phyloP scores from a whole-genome alignment of 2,888 invertebrate genomes.

The Harpalus rufipes region DNA sequence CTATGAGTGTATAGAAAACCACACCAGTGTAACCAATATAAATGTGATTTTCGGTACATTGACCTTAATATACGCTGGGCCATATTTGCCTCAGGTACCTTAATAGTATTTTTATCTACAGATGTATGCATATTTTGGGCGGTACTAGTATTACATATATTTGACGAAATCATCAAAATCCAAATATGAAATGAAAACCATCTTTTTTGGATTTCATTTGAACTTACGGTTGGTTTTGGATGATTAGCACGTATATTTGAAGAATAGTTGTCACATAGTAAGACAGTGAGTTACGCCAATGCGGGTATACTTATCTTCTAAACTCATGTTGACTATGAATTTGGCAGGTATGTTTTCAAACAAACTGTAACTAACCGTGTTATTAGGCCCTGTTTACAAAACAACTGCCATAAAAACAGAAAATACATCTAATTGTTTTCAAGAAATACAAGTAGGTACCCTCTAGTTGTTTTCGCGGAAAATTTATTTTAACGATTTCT shows the following conservation, averaged over 20 bases:
- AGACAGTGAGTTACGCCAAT: constrained; percentile 32
- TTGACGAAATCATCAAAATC: no score
- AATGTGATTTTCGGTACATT: no score
- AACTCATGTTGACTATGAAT: constrained; percentile 34
- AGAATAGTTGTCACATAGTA: constrained; percentile 35
- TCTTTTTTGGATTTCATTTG: not conserved
- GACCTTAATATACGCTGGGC: no score
- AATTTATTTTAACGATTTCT: no score
- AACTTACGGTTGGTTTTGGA: not conserved
- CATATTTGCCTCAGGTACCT: no score
- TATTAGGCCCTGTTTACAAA: constrained; percentile 46
- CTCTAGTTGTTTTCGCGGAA: not conserved
- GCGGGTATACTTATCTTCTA: constrained; percentile 53
- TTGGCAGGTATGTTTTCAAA: constrained; percentile 51
- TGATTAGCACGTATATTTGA: constrained; percentile 51
- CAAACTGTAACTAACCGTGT: constrained; percentile 15
- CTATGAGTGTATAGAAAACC: no score
- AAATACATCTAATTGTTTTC: constrained; percentile 29
- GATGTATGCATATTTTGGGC: no score
- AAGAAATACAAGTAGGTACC: not conserved
- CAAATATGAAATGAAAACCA: no score
- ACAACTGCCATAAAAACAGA: constrained; percentile 32
- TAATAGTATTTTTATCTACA: no score
- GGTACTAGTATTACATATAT: no score
- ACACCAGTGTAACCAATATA: no score